phyloP scores from a whole-genome alignment of 2,888 invertebrate species.

The Campoplex nolae region DNA sequence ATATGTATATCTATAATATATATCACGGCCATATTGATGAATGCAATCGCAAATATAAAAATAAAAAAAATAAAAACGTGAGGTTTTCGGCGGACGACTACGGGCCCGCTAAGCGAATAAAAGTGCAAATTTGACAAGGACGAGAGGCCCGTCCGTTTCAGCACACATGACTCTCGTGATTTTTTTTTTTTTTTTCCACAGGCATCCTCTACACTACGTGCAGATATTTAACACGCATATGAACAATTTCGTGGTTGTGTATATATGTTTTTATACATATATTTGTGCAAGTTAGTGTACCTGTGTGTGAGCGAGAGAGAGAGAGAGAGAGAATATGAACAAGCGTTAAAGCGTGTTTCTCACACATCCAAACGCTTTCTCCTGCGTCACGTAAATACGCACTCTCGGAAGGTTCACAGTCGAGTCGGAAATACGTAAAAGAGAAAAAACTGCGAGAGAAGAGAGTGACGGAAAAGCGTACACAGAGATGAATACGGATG shows the following conservation, averaged over 20 bases:
- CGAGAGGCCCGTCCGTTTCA: slow-evolving; percentile 39
- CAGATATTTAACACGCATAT: slow-evolving; percentile 44
- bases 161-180: not conserved
- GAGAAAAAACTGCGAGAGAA: slow-evolving; percentile 16
- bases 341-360: slow-evolving; percentile 56
- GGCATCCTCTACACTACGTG: slow-evolving; percentile 22
- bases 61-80: slow-evolving; percentile 65
- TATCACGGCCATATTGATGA: slow-evolving; percentile 53
- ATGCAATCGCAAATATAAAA: slow-evolving; percentile 71
- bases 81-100: slow-evolving; percentile 78
- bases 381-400: slow-evolving; percentile 50
- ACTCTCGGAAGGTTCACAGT: slow-evolving; percentile 46
- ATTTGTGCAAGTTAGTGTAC: slow-evolving; percentile 34
- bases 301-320: not conserved
- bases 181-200: slow-evolving; percentile 28
- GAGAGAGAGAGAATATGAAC: slow-evolving; percentile 21
- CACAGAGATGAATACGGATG: not conserved
- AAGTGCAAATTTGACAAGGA: slow-evolving; percentile 82
- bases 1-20: slow-evolving; percentile 27
- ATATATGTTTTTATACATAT: slow-evolving; percentile 39
- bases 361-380: slow-evolving; percentile 41
- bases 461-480: slow-evolving; percentile 7
- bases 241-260: slow-evolving; percentile 12
- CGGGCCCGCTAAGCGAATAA: slow-evolving; percentile 81
- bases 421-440: slow-evolving; percentile 27